Evolutionary conservation across 2,113 vertebrate genomes (phyloP).

Genomic region (Burhinus oedicnemus): DNA sequence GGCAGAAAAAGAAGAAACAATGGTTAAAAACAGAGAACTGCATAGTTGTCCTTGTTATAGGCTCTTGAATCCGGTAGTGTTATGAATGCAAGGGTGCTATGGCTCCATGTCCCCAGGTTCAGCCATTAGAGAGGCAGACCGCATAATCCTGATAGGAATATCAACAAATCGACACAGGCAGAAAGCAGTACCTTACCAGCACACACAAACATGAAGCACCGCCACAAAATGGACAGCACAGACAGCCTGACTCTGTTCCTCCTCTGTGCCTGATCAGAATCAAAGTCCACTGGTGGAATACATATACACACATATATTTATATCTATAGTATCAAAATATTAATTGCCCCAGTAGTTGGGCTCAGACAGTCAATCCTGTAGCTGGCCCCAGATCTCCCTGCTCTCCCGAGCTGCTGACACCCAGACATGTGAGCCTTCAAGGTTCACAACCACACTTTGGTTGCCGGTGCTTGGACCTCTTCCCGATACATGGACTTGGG

Average conservation of each 20-base stretch:
- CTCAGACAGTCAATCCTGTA: neutral
- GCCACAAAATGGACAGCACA: neutral
- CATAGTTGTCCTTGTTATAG: neutral
- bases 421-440: neutral
- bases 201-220: neutral
- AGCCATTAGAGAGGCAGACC: neutral
- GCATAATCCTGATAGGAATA: neutral
- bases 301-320: too few species aligned
- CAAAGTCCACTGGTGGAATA: neutral
- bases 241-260: neutral
- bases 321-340: neutral
- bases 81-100: neutral
- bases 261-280: neutral
- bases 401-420: neutral
- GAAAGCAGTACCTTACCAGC: neutral
- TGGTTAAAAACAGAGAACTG: neutral
- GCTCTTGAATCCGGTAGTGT: neutral
- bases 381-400: neutral
- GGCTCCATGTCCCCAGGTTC: neutral
- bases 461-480: neutral
- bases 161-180: neutral
- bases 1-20: neutral
- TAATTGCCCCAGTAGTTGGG: neutral
- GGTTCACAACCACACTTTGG: fast-evolving
- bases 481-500: fast-evolving